Evolutionary conservation across 1,140 invertebrate genomes (phyloP).

Genomic region (Procambarus virginalis): DNA sequence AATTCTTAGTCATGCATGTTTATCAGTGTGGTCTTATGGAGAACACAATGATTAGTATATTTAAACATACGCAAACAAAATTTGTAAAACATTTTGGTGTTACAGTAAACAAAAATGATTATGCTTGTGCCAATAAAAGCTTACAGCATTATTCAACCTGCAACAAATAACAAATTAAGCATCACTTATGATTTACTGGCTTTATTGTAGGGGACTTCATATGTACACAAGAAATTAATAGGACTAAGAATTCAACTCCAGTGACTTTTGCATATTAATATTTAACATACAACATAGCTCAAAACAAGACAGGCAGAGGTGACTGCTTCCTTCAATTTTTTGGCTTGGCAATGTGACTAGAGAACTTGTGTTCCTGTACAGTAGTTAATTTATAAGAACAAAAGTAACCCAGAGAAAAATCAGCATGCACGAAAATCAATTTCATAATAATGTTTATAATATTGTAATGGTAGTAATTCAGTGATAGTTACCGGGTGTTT

Average conservation of each 20-base stretch:
- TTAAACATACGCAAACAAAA: neutral
- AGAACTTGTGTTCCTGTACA: neutral
- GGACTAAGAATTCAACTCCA: neutral
- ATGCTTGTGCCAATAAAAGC: too few species aligned
- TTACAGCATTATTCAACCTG: too few species aligned
- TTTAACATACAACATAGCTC: constrained; percentile 1
- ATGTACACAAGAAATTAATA: neutral
- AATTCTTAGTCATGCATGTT: neutral
- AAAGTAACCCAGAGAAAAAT: too few species aligned
- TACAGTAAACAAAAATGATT: too few species aligned
- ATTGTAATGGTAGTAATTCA: too few species aligned
- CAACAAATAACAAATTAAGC: too few species aligned
- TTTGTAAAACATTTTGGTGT: neutral
- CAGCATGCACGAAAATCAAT: too few species aligned
- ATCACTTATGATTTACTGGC: neutral
- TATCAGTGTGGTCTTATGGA: neutral
- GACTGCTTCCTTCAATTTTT: neutral
- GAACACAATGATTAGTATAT: neutral
- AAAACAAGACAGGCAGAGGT: neutral
- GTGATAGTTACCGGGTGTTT: too few species aligned
- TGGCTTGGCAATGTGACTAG: neutral
- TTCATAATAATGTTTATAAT: too few species aligned
- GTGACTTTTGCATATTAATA: neutral
- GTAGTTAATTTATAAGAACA: too few species aligned
- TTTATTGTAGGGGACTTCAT: neutral